phyloP scores from a whole-genome alignment of 2,888 invertebrate species.

The Orthonychiurus folsomi region DNA sequence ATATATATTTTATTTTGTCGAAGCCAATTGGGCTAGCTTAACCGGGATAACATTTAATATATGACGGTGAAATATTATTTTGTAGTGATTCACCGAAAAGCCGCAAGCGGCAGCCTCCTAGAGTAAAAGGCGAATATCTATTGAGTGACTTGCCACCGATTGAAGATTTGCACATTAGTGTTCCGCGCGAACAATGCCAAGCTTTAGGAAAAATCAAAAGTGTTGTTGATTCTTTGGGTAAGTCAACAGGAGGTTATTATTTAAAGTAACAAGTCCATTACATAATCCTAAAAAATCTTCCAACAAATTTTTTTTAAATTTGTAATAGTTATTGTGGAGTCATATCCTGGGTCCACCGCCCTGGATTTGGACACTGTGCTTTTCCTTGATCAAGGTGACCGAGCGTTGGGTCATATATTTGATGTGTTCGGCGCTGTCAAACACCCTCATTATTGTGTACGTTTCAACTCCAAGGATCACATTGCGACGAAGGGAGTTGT shows the following conservation, averaged over 20 bases:
- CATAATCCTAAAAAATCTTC: too few relatives aligned
- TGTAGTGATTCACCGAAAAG: not conserved
- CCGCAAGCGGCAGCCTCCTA: conserved; percentile 20
- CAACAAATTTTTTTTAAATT: not conserved
- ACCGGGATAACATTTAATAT: too few relatives aligned
- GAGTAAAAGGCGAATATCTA: conserved; percentile 51
- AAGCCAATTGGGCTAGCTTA: too few relatives aligned
- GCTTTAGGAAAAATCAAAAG: conserved; percentile 63
- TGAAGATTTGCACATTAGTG: conserved; percentile 66
- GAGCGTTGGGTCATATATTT: conserved; percentile 69
- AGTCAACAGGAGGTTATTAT: too few relatives aligned
- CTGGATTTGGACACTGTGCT: conserved; percentile 78
- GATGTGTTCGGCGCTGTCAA: conserved; percentile 85
- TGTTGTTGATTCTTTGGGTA: conserved; percentile 63
- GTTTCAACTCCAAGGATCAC: conserved; percentile 74
- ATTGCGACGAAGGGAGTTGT: conserved; percentile 58
- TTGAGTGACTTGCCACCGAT: conserved; percentile 70
- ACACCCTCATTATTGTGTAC: conserved; percentile 78
- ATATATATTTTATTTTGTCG: too few relatives aligned
- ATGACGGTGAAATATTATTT: too few relatives aligned
- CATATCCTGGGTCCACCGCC: conserved; percentile 62
- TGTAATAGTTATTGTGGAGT: conserved; percentile 62
- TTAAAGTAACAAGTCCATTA: too few relatives aligned
- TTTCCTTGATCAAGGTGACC: conserved; percentile 69
- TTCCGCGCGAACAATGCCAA: conserved; percentile 64